These are phyloP conservation scores for Ptychobarbus kaznakovi DNA, from an alignment of 2,797 vertebrate species.

Conservation along the genomic window DNA sequence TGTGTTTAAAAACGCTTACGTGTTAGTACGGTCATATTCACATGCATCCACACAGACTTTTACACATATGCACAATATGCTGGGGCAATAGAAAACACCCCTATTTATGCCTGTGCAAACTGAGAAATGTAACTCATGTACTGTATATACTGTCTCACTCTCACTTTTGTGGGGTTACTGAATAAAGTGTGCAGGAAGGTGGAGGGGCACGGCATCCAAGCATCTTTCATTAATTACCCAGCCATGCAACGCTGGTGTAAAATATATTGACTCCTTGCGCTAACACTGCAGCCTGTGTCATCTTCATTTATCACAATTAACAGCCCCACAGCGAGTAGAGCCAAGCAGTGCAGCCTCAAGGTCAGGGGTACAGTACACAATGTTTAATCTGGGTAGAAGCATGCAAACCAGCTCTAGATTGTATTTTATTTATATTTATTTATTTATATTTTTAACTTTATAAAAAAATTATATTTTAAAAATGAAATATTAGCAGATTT, in stretches of 20 bases:
- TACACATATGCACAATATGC: neutral
- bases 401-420: neutral
- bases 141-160: neutral
- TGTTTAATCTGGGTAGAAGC: neutral
- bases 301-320: conserved; percentile 61
- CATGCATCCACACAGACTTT: conserved; percentile 12
- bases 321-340: conserved; percentile 9
- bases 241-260: conserved; percentile 35
- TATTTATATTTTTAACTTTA: neutral
- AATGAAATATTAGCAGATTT: too few relatives aligned
- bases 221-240: conserved; percentile 50
- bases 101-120: neutral
- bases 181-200: conserved; percentile 32
- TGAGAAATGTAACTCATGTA: conserved; percentile 9
- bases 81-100: conserved; percentile 7
- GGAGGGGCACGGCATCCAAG: conserved; percentile 21
- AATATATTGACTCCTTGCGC: conserved; percentile 51
- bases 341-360: conserved; percentile 43
- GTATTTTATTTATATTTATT: neutral
- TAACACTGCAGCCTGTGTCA: conserved; percentile 41
- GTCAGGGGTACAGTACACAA: conserved; percentile 23
- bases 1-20: neutral
- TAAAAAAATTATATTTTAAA: too few relatives aligned
- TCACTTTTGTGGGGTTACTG: conserved; percentile 16
- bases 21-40: conserved; percentile 14